These are phyloP conservation scores for Cylindroiulus punctatus DNA, from an alignment of 2,888 invertebrate species.

Conservation along the genomic window DNA sequence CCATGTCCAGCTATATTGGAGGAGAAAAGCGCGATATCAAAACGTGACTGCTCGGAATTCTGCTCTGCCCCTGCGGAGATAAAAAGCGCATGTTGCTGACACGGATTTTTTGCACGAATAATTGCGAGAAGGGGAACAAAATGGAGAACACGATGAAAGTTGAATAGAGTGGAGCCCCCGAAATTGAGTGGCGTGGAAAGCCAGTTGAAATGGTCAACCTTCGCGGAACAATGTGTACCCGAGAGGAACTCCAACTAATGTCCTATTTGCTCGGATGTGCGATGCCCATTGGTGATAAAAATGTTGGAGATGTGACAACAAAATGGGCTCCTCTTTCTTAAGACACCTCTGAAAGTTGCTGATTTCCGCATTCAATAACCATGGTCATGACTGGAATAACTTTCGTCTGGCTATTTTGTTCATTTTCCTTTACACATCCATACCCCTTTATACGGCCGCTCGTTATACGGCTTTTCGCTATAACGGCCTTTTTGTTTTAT, in stretches of 20 bases:
- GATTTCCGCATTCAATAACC: too few species aligned
- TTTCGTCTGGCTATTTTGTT: too few species aligned
- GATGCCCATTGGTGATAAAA: background rate
- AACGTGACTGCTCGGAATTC: slow-evolving; percentile 47
- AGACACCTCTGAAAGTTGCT: too few species aligned
- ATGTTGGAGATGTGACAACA: background rate
- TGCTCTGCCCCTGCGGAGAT: slow-evolving; percentile 10
- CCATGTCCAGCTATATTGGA: background rate
- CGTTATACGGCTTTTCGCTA: too few species aligned
- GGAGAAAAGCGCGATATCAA: background rate
- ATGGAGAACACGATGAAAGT: background rate
- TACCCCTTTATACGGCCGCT: too few species aligned
- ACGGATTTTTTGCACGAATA: slow-evolving; percentile 23
- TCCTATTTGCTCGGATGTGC: slow-evolving; percentile 39
- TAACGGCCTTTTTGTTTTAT: too few species aligned
- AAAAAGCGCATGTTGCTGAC: slow-evolving; percentile 45
- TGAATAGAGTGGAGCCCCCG: slow-evolving; percentile 33
- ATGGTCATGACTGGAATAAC: too few species aligned
- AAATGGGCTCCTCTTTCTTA: background rate
- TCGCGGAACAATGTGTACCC: slow-evolving; percentile 30
- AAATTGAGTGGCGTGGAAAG: slow-evolving; percentile 47
- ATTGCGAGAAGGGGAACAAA: slow-evolving; percentile 44
- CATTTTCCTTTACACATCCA: too few species aligned
- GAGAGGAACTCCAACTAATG: slow-evolving; percentile 42
- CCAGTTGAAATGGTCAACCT: slow-evolving; percentile 39